Conservation (phyloP, 2,113 vertebrate species). For the Anser cygnoides region DNA sequence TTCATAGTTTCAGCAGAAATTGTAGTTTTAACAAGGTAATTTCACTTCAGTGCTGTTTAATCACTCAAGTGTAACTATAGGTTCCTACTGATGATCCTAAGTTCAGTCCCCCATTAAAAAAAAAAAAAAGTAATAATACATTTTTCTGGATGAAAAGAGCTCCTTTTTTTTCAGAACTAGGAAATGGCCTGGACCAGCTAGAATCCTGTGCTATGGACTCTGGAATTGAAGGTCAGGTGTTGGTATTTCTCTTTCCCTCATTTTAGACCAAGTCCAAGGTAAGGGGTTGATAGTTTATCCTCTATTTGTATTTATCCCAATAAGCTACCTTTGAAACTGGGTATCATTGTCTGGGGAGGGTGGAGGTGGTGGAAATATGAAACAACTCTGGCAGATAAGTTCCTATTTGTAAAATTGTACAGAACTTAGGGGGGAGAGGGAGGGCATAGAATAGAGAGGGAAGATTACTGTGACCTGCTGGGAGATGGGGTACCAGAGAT, state of each 20-base stretch:
- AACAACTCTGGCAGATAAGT: neutral
- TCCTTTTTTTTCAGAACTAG: neutral
- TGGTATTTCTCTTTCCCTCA: neutral
- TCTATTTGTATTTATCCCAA: neutral
- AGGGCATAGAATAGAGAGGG: neutral
- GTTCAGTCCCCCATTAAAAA: neutral
- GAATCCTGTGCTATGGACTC: neutral
- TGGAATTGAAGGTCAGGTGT: neutral
- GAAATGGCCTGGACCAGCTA: neutral
- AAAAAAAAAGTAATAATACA: neutral
- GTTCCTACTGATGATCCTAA: neutral
- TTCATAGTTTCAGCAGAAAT: neutral
- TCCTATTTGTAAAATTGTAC: neutral
- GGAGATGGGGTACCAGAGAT: neutral
- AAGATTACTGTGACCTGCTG: neutral
- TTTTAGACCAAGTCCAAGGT: neutral
- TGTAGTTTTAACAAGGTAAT: neutral
- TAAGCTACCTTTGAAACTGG: neutral
- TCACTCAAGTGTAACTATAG: neutral
- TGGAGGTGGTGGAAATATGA: fast-evolving
- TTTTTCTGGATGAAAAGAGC: neutral
- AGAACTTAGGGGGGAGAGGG: neutral
- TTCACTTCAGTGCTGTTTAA: neutral
- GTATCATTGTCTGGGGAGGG: neutral
- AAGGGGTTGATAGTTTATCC: neutral